Evolutionary conservation across 2,888 invertebrate genomes (phyloP), one percentile per base, ranked within the genome.

Genomic region (Sarcophaga rosellei): DNA sequence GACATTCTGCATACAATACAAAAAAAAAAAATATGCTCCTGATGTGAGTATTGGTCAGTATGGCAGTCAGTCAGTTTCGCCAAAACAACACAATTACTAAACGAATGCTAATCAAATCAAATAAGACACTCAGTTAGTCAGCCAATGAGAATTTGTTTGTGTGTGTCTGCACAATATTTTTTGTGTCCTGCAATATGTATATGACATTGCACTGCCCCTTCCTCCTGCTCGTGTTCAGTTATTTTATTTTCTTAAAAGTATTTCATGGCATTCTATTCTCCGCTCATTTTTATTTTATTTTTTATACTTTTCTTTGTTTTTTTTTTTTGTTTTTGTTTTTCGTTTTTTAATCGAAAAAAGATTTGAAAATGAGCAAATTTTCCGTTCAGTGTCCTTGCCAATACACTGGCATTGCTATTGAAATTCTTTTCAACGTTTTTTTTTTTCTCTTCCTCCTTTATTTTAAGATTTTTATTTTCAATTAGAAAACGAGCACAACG

Each of bases 361-460:
- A 57, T 65, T 63, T 75, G 62, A 65, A 76, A 53, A 76, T 76
- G 59, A 82, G 59, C 45, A 70, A 59, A 75, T 53, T 63, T n/a
- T 69, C 62, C 74, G 53, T 68, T 45, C n/a, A 25, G 59, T 78
- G 68, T 76, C 63, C 80, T 86, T 86, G 79, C 73, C 69, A 4
- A 76, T 17, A 69, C 68, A 72, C 62, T 81, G 79, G 83, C 81
- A 78, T 81, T 84, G 82, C 84, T 84, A 84, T 84, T 86, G 84
- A 86, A 86, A 81, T 81, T 78, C 76, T 70, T 73, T 45, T 74
- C 20, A 53, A 76, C 63, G 72, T 76, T 47, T 45, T 11, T 47
- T 45, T 11, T 53, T 20, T 61, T 4, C 20, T 10, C 21, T 61
- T 10, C 10, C 15, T 10, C 10, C 15, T 53, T 53, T 4, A 0